These are phyloP conservation scores for Gymnobelideus leadbeateri DNA, from an alignment of 2,113 vertebrate species.

Conservation along the genomic window DNA sequence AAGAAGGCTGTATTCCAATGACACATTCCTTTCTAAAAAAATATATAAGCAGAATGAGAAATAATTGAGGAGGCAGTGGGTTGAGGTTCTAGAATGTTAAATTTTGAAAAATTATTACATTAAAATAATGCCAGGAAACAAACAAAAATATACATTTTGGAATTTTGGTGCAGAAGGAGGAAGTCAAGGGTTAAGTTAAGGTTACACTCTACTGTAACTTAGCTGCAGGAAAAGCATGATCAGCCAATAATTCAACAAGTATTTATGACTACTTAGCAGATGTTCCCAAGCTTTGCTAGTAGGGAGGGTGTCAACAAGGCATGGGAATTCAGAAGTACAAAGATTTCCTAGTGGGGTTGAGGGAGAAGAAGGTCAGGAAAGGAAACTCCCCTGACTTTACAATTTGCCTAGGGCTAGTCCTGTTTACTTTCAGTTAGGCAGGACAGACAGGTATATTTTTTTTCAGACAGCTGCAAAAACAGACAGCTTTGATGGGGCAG, in stretches of 20 bases:
- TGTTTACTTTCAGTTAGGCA: background rate
- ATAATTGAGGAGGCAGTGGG: background rate
- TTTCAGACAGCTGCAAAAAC: constrained; percentile 4
- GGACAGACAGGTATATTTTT: background rate
- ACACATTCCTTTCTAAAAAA: background rate
- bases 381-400: background rate
- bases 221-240: background rate
- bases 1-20: background rate
- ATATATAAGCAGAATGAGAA: background rate
- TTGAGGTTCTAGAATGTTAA: background rate
- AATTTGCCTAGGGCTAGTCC: background rate
- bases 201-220: background rate
- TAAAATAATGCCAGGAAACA: background rate
- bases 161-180: background rate
- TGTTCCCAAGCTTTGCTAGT: background rate
- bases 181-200: background rate
- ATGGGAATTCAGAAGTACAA: background rate
- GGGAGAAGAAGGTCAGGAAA: background rate
- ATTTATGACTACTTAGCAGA: background rate
- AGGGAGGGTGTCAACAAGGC: background rate
- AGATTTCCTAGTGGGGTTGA: background rate
- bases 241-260: background rate
- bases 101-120: background rate
- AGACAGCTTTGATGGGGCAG: background rate
- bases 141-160: background rate